Evolutionary conservation across 2,113 vertebrate genomes (phyloP).

Genomic region (Saiga tatarica): DNA sequence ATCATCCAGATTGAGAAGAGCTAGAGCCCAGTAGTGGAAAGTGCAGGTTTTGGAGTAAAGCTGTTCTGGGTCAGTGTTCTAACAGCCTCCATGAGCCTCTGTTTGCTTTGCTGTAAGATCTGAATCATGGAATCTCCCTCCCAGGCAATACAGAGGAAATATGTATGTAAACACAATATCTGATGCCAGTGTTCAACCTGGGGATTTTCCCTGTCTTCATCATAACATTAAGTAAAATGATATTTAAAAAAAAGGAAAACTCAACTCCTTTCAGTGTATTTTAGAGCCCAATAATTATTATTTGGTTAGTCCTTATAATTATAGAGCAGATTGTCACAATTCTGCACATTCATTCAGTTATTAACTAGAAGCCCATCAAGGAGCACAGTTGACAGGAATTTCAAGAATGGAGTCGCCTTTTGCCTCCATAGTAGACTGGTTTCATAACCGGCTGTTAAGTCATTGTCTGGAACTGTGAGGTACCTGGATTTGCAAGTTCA

Average conservation of each 20-base stretch:
- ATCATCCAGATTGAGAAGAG: accelerated
- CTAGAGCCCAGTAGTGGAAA: background rate
- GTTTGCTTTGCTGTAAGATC: background rate
- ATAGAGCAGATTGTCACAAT: background rate
- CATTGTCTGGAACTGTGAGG: background rate
- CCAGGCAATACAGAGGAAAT: background rate
- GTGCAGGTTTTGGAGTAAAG: background rate
- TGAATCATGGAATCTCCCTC: background rate
- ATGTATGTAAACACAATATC: background rate
- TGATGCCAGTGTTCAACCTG: background rate
- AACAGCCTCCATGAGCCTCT: background rate
- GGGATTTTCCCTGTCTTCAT: background rate
- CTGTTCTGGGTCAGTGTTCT: background rate
- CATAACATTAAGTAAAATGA: background rate
- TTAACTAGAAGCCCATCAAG: background rate
- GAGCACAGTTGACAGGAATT: background rate
- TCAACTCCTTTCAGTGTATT: background rate
- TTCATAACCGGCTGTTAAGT: background rate
- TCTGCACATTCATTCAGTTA: background rate
- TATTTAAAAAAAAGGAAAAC: background rate
- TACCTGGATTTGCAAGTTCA: background rate
- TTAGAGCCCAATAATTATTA: background rate
- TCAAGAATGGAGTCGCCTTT: background rate
- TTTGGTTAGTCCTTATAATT: background rate
- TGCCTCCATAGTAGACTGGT: background rate